A percentile compares a stretch with the other conserved stretches of the same genome.
Conservation (phyloP, 1,140 invertebrate genomes). For the Euwallacea similis region DNA sequence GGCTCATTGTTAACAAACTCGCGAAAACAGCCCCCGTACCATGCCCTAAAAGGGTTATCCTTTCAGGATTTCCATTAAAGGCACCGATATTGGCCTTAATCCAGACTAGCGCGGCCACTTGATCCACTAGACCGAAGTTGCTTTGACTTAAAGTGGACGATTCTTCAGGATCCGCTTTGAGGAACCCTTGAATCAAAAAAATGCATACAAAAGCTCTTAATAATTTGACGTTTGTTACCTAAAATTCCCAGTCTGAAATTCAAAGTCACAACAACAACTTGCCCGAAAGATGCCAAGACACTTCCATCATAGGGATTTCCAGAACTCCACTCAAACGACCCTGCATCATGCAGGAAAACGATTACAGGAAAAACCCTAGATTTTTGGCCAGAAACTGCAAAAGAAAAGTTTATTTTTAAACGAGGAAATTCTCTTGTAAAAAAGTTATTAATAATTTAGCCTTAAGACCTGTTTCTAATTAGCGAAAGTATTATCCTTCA, state of each 20-base stretch:
- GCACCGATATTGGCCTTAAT: constrained; percentile 81
- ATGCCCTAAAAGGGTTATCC: constrained; percentile 90
- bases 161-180: constrained; percentile 69
- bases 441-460: no score
- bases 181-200: constrained; percentile 67
- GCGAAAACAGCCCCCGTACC: constrained; percentile 91
- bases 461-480: no score
- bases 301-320: constrained; percentile 91
- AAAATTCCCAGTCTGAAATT: constrained; percentile 92
- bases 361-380: constrained; percentile 62
- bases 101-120: constrained; percentile 85
- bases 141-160: constrained; percentile 66
- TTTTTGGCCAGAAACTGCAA: constrained; percentile 22
- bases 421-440: no score
- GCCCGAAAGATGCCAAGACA: constrained; percentile 83
- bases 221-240: constrained; percentile 60
- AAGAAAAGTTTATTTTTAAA: background rate
- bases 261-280: constrained; percentile 89
- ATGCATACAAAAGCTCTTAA: background rate
- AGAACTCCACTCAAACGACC: constrained; percentile 90
- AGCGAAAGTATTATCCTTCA: no score
- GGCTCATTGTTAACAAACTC: constrained; percentile 86
- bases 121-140: constrained; percentile 88
- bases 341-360: constrained; percentile 85
- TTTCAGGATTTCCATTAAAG: constrained; percentile 82